Base-by-base conservation (phyloP, 30 jellyfish, hydroid and myxozoan species). In the Pseudorhiza aurosa region DNA sequence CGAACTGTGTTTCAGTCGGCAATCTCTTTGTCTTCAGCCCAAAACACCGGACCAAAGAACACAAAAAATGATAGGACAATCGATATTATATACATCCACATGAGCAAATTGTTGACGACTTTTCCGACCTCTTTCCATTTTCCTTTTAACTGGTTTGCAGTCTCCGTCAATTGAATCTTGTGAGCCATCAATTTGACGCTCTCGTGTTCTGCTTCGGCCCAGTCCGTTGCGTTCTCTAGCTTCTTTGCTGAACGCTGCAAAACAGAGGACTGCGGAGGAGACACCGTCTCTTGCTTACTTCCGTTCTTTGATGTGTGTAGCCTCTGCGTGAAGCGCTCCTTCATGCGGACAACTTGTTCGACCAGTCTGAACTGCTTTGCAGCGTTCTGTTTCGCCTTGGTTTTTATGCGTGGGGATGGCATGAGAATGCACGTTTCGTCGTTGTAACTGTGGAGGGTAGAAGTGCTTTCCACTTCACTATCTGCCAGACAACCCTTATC, bases 51-150 rank as follows among this genome's bases (percentile, higher is more conserved):
- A 19, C 88, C 87, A 40, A 85, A 74, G 18, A 77, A 58, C 5
- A 59, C 82, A 42, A 85, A 64, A 43, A 85, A 75, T 29, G 96
- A 68, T 11, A 85, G 37, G 31, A 85, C 57, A 32, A 63, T 22
- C 6, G 96, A 70, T 8, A 43, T 27, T 1, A 85, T 85, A 45
- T 74, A 85, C 74, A 85, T 36, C 90, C 87, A 75, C 96, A 85
- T 85, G 51, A 74, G 50, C 35, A 75, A 44, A 51, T 73, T 71
- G 77, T 85, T 85, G 27, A 85, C 45, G 30, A 85, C 96, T 33
- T 55, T 85, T 36, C 90, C 96, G 17, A 85, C 96, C 40, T 68
- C 86, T 33, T 85, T 72, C 96, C 96, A 85, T 40, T 85, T 68
- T 25, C 82, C 29, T 65, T 53, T 53, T 73, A 46, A 36, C 22